Conservation (phyloP, 2,797 vertebrate genomes). For the Chelonia mydas region DNA sequence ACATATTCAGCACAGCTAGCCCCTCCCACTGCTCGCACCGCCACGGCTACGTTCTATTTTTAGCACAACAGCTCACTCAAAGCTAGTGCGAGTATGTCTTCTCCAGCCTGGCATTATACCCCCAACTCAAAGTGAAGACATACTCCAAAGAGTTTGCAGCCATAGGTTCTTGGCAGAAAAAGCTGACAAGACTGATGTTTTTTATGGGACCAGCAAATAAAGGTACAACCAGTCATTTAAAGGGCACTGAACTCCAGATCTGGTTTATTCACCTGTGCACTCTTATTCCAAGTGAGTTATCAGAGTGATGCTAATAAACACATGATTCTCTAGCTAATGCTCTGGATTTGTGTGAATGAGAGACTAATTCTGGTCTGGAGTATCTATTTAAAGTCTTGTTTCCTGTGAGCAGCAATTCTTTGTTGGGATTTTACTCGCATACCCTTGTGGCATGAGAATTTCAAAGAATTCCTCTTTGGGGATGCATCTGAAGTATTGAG, state of each 20-base stretch:
- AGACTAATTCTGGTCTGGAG: background rate
- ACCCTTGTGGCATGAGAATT: background rate
- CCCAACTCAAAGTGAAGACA: background rate
- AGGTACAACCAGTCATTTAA: background rate
- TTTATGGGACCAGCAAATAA: background rate
- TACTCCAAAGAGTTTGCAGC: too few species aligned
- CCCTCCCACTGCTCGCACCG: background rate
- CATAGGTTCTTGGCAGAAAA: background rate
- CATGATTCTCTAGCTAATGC: background rate
- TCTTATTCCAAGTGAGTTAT: background rate
- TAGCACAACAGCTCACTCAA: background rate
- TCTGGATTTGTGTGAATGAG: background rate
- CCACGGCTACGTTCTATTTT: background rate
- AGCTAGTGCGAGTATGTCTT: background rate
- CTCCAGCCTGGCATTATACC: background rate
- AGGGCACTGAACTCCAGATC: background rate
- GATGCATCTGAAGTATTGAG: background rate
- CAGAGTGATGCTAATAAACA: background rate
- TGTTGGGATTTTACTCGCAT: background rate
- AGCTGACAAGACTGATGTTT: background rate
- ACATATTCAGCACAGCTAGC: background rate
- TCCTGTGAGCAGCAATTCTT: background rate
- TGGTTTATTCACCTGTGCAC: background rate
- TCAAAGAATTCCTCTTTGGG: background rate
- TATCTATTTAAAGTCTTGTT: background rate